phyloP scores from a whole-genome alignment of 2,113 vertebrate species.

The Eretmochelys imbricata region DNA sequence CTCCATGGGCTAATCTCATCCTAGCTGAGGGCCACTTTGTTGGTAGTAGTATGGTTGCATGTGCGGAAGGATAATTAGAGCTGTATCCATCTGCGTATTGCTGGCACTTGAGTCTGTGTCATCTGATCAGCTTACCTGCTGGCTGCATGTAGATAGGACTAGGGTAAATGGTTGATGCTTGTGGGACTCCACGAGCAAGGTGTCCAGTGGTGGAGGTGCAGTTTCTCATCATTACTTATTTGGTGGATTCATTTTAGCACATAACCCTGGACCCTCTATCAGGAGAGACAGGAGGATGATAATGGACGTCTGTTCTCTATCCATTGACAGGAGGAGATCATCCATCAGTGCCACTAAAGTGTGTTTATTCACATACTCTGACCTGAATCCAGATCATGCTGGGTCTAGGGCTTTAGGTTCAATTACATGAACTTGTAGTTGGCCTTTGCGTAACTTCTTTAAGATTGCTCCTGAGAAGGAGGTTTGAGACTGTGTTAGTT shows the following conservation, averaged over 20 bases:
- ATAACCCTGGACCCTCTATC: accelerated
- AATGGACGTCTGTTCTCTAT: neutral
- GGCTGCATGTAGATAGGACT: neutral
- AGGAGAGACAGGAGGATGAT: accelerated
- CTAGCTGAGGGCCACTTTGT: neutral
- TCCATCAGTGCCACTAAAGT: neutral
- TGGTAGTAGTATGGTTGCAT: neutral
- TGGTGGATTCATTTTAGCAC: neutral
- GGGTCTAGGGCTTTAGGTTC: neutral
- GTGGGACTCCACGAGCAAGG: neutral
- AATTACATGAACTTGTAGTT: neutral
- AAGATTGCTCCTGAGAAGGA: neutral
- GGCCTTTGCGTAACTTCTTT: neutral
- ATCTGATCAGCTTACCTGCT: neutral
- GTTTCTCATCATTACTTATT: neutral
- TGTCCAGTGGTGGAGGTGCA: neutral
- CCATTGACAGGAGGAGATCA: neutral
- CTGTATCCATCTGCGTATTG: neutral
- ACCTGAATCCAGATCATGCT: neutral
- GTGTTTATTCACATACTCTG: neutral
- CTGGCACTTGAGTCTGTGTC: neutral
- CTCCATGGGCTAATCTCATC: neutral
- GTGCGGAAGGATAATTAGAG: neutral
- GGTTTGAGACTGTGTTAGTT: neutral
- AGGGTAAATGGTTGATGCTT: neutral